Conservation (phyloP, 2,113 vertebrate genomes). For the Gadus chalcogrammus region DNA sequence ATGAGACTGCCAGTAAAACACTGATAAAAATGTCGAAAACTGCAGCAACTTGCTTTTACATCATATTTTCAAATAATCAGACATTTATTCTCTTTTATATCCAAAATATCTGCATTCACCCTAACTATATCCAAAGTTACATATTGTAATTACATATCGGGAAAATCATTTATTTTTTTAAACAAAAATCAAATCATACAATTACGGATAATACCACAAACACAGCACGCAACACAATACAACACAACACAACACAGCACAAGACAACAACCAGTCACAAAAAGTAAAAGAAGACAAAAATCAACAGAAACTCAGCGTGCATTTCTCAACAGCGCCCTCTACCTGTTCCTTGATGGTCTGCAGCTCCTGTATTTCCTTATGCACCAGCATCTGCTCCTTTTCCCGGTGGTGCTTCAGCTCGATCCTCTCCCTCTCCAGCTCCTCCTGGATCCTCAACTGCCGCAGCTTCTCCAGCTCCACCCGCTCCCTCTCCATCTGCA, state of each 20-base stretch:
- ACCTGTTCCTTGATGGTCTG: constrained; percentile 99
- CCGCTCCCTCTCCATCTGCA: constrained; percentile 90
- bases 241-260: constrained; percentile 18
- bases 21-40: too few species aligned
- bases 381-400: constrained; percentile 94
- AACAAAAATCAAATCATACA: constrained; percentile 4
- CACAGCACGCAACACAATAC: not conserved
- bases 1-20: too few species aligned
- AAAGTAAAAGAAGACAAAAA: constrained; percentile 30
- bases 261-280: constrained; percentile 27
- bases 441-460: constrained; percentile 92
- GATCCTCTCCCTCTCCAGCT: constrained; percentile 87
- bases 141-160: not conserved
- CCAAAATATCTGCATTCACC: too few species aligned
- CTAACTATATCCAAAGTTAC: not conserved
- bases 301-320: not conserved
- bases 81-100: too few species aligned
- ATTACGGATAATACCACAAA: not conserved
- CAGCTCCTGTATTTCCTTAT: constrained; percentile 93
- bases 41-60: too few species aligned
- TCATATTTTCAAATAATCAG: too few species aligned
- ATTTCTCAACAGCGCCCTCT: constrained; percentile 42
- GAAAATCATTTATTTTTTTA: too few species aligned
- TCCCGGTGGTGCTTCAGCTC: constrained; percentile 92
- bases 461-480: constrained; percentile 94